Percentiles rank a stretch among this genome's conserved stretches.
These are phyloP conservation scores for Engraulis encrasicolus DNA, from an alignment of 2,113 vertebrate genomes.

Conservation along the genomic window DNA sequence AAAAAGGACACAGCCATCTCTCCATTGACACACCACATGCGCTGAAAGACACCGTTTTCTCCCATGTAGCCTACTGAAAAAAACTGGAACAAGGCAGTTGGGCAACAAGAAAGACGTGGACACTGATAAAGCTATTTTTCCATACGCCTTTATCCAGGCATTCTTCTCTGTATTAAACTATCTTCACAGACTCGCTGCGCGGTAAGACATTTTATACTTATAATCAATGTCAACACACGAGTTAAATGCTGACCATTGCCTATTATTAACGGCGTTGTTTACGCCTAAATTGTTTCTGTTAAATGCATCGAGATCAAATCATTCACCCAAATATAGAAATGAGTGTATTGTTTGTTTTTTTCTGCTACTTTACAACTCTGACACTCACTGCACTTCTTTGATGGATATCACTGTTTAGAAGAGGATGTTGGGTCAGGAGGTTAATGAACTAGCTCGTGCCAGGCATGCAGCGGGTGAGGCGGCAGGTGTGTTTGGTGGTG, in stretches of 20 bases:
- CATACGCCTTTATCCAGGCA: conserved; percentile 34
- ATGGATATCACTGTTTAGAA: neutral
- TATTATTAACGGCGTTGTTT: neutral
- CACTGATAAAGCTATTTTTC: conserved; percentile 38
- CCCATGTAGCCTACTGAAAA: conserved; percentile 3
- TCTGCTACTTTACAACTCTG: neutral
- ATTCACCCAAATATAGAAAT: neutral
- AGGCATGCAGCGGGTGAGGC: neutral
- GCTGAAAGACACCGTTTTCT: conserved; percentile 6
- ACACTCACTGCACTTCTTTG: neutral
- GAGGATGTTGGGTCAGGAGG: neutral
- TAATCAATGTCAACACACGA: neutral
- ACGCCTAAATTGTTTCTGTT: no score
- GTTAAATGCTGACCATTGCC: neutral
- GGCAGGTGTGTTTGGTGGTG: conserved; percentile 16
- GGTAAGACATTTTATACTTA: conserved; percentile 65
- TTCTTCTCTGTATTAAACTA: conserved; percentile 66
- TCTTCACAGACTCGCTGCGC: conserved; percentile 81
- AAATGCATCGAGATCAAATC: no score
- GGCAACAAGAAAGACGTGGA: neutral
- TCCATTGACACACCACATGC: neutral
- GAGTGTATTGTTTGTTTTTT: neutral
- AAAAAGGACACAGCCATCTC: neutral
- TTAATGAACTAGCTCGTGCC: neutral
- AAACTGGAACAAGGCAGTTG: conserved; percentile 11